Percentiles rank a stretch among this genome's conserved stretches.
Evolutionary conservation across 2,113 vertebrate genomes (phyloP).

Genomic region (Motacilla tschutschensis): DNA sequence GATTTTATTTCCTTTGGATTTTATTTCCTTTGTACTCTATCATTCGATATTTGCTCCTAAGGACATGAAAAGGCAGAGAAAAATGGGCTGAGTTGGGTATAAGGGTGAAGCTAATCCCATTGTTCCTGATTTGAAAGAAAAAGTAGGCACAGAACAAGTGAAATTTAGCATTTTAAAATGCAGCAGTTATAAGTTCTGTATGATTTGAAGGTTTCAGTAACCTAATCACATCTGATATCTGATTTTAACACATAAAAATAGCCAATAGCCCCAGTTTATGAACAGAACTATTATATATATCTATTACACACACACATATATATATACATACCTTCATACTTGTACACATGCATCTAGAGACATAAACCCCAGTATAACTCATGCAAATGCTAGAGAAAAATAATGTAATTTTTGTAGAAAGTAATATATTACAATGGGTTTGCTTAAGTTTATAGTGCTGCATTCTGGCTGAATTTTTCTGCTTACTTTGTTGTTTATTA

Average conservation of each 20-base stretch:
- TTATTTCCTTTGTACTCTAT: not conserved
- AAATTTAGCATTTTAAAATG: not conserved
- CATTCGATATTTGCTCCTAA: not conserved
- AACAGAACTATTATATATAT: not conserved
- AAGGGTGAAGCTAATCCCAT: not conserved
- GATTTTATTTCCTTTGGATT: not conserved
- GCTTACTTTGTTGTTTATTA: not conserved
- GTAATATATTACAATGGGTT: not conserved
- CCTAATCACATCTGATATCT: not conserved
- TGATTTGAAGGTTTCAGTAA: not conserved
- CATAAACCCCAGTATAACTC: not conserved
- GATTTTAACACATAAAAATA: not conserved
- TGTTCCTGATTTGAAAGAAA: not conserved
- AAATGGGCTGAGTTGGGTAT: not conserved
- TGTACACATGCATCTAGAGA: not conserved
- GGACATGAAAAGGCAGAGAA: not conserved
- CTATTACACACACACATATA: not conserved
- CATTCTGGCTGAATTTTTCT: not conserved
- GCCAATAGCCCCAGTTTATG: not conserved
- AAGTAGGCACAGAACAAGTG: not conserved
- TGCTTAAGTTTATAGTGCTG: not conserved
- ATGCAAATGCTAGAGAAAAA: not conserved
- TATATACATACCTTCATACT: too few relatives aligned
- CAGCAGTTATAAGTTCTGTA: not conserved
- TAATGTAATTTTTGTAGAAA: not conserved